A percentile compares a stretch with the other conserved stretches of the same genome.
phyloP scores from a whole-genome alignment of 1,140 invertebrate genomes.

The Ectropis grisescens region DNA sequence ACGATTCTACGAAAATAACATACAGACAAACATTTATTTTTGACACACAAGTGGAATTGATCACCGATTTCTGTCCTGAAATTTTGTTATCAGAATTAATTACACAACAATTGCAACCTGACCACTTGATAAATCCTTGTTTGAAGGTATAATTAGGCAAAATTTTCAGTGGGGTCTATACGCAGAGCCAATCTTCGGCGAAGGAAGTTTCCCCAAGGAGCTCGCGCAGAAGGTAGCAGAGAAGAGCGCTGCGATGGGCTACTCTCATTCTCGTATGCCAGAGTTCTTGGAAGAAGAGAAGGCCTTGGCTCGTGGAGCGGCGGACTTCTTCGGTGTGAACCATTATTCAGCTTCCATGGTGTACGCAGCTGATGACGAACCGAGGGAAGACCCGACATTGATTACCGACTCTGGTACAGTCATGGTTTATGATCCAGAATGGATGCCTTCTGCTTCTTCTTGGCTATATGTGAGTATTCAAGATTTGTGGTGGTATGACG shows the following conservation, averaged over 20 bases:
- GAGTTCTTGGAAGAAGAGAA: constrained; percentile 66
- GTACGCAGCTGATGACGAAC: constrained; percentile 17
- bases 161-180: constrained; percentile 67
- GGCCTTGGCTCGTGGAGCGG: constrained; percentile 68
- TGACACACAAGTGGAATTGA: background rate
- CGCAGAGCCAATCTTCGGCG: constrained; percentile 71
- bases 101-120: constrained; percentile 16
- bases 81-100: too few relatives aligned
- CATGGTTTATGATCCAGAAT: constrained; percentile 5
- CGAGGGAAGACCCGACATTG: constrained; percentile 16
- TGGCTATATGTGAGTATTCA: constrained; percentile 24
- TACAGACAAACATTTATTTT: too few relatives aligned
- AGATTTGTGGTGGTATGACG: too few relatives aligned
- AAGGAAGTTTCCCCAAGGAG: constrained; percentile 74
- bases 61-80: too few relatives aligned
- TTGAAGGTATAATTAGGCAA: too few relatives aligned
- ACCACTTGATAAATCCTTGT: too few relatives aligned
- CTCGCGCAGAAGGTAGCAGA: constrained; percentile 67
- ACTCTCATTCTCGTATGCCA: constrained; percentile 61
- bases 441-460: constrained; percentile 12
- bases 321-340: constrained; percentile 77
- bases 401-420: constrained; percentile 19
- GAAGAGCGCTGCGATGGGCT: constrained; percentile 67
- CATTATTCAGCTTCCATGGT: constrained; percentile 66
- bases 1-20: background rate